Base-by-base conservation (phyloP, 2,888 invertebrate genomes). In the Lasius platythorax region DNA sequence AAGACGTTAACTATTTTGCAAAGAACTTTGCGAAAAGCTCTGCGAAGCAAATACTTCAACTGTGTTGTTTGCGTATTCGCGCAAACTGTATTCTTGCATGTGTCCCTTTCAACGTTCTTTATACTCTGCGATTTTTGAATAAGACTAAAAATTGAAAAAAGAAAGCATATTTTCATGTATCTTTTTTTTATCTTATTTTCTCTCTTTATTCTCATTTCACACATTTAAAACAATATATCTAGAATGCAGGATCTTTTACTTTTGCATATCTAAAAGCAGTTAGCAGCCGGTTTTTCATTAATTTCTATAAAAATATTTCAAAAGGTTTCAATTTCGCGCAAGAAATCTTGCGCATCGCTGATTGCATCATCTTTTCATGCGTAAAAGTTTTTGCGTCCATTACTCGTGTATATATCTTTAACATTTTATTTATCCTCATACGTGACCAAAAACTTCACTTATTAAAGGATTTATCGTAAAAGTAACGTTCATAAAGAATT, bases 1-100 rank as follows among this genome's bases (percentile, higher is more conserved):
- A 81, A 79, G 61, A 79, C 18, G 75, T 74, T 46, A 75, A 74
- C 23, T 75, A 46, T 79, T 5, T 76, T 33, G 23, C 74, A 8
- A 23, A 79, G 33, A 40, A 4, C 50, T 23, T 9, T 9, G 11
- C 53, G 12, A 37, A 28, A 63, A 70, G 46, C 50, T 76, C 18
- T 11, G 37, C 33, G 1, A 74, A 50, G 56, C 56, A 74, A 74
- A 46, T 23, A 8, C n/a, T 74, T 74, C 8, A 30, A 18, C 11
- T 15, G 33, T n/a, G 33, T 43, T 78, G 15, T 46, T 30, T 33
- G 12, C 33, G 8, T 53, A n/a, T 53, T n/a, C 9, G 30, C 43
- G 33, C 64, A 28, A 23, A 6, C 6, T 28, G 58, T 11, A 72
- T 3, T 40, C 8, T 33, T 53, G 23, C 23, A 23, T 1, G 23